Conservation (phyloP, 2,888 invertebrate genomes). For the Rhopalosiphum nymphaeae region DNA sequence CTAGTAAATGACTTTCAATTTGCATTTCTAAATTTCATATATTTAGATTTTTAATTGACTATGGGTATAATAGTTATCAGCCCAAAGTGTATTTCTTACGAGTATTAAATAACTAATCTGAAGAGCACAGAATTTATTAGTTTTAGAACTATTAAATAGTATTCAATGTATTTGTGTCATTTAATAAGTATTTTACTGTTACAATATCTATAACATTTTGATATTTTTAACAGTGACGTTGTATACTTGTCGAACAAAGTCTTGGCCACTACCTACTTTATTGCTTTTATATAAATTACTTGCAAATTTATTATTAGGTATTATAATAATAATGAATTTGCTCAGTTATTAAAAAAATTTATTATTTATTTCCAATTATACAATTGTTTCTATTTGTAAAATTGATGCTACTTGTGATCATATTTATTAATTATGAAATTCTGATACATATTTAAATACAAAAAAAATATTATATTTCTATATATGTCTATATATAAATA, state of each 20-base stretch:
- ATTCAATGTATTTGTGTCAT: slow-evolving; percentile 26
- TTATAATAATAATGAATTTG: slow-evolving; percentile 31
- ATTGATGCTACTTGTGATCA: slow-evolving; percentile 33
- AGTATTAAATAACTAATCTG: not conserved
- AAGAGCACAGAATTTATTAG: not conserved
- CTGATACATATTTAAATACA: not conserved
- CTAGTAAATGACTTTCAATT: not conserved
- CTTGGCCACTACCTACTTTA: not conserved
- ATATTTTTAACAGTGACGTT: not conserved
- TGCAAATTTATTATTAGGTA: not conserved
- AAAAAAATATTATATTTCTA: not conserved
- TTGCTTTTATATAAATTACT: slow-evolving; percentile 8
- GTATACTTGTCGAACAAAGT: slow-evolving; percentile 45
- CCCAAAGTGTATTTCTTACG: not conserved
- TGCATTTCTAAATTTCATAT: not conserved
- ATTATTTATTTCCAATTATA: not conserved
- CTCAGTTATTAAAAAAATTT: slow-evolving; percentile 11
- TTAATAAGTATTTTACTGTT: slow-evolving; percentile 23
- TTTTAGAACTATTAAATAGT: slow-evolving; percentile 11
- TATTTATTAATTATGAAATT: not conserved
- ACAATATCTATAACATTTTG: not conserved
- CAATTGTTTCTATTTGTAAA: not conserved
- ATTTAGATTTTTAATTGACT: not conserved
- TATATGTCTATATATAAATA: not conserved
- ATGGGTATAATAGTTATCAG: not conserved